Evolutionary conservation across 2,113 vertebrate species (phyloP).

Genomic region (Carassius auratus): DNA sequence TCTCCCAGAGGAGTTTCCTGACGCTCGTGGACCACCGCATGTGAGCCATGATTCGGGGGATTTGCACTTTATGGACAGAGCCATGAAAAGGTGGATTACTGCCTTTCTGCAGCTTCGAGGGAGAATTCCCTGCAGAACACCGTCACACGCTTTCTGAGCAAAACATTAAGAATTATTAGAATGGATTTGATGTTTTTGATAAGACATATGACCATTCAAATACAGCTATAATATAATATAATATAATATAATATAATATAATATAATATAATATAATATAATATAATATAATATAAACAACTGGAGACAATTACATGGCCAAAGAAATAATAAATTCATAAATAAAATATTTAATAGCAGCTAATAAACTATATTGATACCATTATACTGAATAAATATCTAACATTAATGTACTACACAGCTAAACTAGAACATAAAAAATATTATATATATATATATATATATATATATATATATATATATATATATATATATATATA

Average conservation of each 20-base stretch:
- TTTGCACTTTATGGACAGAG: slow-evolving; percentile 9
- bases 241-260: too few relatives aligned
- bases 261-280: too few relatives aligned
- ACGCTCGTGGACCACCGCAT: not conserved
- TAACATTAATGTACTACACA: not conserved
- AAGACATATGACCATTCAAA: not conserved
- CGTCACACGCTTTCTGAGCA: not conserved
- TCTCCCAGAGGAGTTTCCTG: not conserved
- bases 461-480: too few relatives aligned
- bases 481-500: too few relatives aligned
- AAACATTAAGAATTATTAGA: not conserved
- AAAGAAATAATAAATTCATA: not conserved
- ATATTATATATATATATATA: not conserved
- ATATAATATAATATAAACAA: too few relatives aligned
- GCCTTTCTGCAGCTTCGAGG: not conserved
- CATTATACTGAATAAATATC: not conserved
- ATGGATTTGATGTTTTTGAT: not conserved
- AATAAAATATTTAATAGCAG: not conserved
- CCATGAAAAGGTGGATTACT: slow-evolving; percentile 30
- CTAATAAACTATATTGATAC: not conserved
- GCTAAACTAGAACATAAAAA: not conserved
- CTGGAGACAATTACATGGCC: too few relatives aligned
- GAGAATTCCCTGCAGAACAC: not conserved
- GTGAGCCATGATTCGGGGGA: not conserved
- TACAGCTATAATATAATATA: too few relatives aligned